Base-by-base conservation (phyloP, 2,113 vertebrate genomes). In the Nothocercus nigrocapillus region DNA sequence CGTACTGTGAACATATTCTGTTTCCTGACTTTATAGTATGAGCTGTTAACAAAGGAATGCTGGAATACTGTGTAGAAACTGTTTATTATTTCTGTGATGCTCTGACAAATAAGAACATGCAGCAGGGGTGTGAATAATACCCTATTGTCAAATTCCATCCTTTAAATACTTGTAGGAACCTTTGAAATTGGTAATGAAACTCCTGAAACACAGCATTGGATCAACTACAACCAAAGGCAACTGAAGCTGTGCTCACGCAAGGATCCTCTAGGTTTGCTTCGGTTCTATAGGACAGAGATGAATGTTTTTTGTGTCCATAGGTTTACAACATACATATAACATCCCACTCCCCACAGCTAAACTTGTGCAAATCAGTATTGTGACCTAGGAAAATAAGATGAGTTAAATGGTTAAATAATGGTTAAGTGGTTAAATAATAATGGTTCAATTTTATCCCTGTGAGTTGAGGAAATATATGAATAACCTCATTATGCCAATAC, bases 401-500 rank as follows among this genome's bases (percentile, higher is more conserved):
- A 69, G 22, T 90, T 91, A 92, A 53, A 54, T 69, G 32, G n/a
- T 70, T 51, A 51, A 51, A 59, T 83, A 34, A 81, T 3, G n/a
- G 22, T 90, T 91, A 92, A 53, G 49, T 69, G 32, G n/a, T 70
- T 51, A 51, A 51, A 59, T 83, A 34, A 81, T 3, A 32, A 40
- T 42, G 18, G 44, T 67, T 89, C 88, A 32, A 80, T 78, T 80
- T 87, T 94, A 21, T 62, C 44, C 58, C 70, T 59, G 21, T 14
- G 45, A 88, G 40, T 59, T 78, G 56, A 94, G 30, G 19, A 88
- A 89, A 78, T 28, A 79, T 94, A 81, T 2, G 2, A 93, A 95
- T 90, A 94, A 92, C 85, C 83, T 86, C 69, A 88, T 95, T 97
- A 88, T 82, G 88, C 53, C 92, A 95, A 53, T 42, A 78, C 12